phyloP scores from a whole-genome alignment of 2,888 invertebrate genomes.

The Theodoxus fluviatilis region DNA sequence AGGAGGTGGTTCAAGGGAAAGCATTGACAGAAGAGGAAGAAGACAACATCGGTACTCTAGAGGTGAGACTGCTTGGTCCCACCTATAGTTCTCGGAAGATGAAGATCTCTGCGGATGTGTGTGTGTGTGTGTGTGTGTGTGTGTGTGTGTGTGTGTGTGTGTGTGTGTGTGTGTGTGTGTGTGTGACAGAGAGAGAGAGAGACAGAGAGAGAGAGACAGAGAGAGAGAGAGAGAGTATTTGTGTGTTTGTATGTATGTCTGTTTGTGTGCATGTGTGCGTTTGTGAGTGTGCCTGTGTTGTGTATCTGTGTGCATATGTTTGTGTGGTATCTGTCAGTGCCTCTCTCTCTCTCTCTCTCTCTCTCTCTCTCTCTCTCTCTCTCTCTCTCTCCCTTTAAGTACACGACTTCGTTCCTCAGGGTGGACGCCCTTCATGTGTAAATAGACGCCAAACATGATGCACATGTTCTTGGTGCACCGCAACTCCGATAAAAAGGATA shows the following conservation, averaged over 20 bases:
- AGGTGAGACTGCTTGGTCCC: not conserved
- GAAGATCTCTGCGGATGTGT: not conserved
- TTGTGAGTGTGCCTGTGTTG: constrained; percentile 1
- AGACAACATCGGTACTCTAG: not conserved
- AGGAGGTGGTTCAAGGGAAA: not conserved
- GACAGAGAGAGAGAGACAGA: constrained; percentile 21
- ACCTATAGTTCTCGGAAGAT: not conserved
- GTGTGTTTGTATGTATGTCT: not conserved
- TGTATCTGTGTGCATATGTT: not conserved
- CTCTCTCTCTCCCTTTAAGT: too few species aligned
- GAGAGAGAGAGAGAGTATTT: not conserved
- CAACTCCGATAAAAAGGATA: too few species aligned
- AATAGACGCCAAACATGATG: too few species aligned
- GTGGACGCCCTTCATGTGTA: too few species aligned
- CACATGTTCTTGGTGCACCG: too few species aligned
- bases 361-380: too few species aligned
- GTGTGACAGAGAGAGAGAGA: constrained; percentile 3
- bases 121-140: not conserved
- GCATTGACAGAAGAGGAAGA: not conserved
- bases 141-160: not conserved
- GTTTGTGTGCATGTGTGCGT: constrained; percentile 12
- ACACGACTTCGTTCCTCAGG: too few species aligned
- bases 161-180: not conserved
- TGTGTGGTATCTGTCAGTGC: too few species aligned
- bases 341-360: too few species aligned